phyloP scores from a whole-genome alignment of 2,797 vertebrate genomes.

The Pseudotriccus pelzelni region DNA sequence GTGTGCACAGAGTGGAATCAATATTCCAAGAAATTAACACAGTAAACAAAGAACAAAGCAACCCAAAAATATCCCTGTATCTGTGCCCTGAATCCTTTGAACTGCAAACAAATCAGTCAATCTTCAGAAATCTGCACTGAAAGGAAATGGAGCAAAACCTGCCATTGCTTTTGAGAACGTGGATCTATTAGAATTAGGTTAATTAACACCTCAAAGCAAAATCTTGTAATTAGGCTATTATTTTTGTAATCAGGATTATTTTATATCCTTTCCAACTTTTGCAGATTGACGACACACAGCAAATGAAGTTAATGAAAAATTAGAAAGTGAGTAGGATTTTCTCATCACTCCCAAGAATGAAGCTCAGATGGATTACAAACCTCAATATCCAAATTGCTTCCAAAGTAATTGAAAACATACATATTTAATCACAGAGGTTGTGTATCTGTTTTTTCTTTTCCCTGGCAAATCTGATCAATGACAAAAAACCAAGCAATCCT shows the following conservation, averaged over 20 bases:
- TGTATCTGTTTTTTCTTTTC: neutral
- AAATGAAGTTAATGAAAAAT: neutral
- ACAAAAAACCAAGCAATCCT: neutral
- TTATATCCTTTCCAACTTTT: neutral
- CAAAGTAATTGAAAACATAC: neutral
- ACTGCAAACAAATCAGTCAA: neutral
- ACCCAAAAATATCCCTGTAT: too few species aligned
- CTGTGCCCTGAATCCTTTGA: neutral
- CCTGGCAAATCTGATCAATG: neutral
- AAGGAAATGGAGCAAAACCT: neutral
- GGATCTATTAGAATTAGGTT: neutral
- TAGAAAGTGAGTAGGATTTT: neutral
- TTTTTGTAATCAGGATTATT: conserved; percentile 24
- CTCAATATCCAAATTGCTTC: neutral
- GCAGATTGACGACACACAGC: neutral
- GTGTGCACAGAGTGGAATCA: neutral
- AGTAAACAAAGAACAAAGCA: neutral
- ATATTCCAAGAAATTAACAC: neutral
- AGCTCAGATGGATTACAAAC: neutral
- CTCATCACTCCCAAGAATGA: neutral
- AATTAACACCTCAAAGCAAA: conserved; percentile 56
- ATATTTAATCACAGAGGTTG: neutral
- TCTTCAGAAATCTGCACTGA: neutral
- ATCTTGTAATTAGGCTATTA: conserved; percentile 7
- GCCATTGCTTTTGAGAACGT: neutral